Conservation (phyloP, 2,888 invertebrate species). For the Thereva nobilitata region DNA sequence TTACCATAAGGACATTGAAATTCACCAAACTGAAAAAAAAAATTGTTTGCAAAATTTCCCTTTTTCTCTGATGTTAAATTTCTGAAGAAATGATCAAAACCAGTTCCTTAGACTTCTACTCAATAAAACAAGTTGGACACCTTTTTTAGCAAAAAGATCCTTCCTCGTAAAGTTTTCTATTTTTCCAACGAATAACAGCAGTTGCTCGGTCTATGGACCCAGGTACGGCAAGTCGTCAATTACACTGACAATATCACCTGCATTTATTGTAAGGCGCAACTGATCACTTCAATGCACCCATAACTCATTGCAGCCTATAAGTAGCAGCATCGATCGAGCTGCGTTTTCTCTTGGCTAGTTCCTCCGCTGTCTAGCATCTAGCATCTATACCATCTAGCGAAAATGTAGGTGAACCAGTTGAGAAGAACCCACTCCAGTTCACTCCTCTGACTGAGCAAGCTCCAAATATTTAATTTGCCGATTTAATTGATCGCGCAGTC, state of each 20-base stretch:
- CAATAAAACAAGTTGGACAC: background rate
- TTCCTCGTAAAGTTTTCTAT: conserved; percentile 17
- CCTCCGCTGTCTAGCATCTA: background rate
- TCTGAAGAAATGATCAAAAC: conserved; percentile 4
- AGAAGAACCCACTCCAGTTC: conserved; percentile 2
- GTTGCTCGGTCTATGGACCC: background rate
- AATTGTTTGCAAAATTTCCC: background rate
- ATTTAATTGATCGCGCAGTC: conserved; percentile 37
- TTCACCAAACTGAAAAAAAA: no score
- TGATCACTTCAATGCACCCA: background rate
- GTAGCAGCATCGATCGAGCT: conserved; percentile 4
- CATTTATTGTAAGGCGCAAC: background rate
- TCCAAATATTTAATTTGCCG: conserved; percentile 40
- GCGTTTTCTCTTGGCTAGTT: conserved; percentile 18
- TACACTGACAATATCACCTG: conserved; percentile 21
- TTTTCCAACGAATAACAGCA: conserved; percentile 14
- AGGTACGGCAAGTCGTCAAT: conserved; percentile 12
- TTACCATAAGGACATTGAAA: no score
- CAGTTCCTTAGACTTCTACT: background rate
- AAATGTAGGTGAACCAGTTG: conserved; percentile 42
- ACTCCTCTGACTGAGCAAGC: conserved; percentile 26
- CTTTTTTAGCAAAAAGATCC: background rate
- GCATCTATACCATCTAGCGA: background rate
- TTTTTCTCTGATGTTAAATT: background rate
- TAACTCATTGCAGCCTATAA: conserved; percentile 6